Evolutionary conservation across 2,888 invertebrate species (phyloP).

Genomic region (Chirona hameri): DNA sequence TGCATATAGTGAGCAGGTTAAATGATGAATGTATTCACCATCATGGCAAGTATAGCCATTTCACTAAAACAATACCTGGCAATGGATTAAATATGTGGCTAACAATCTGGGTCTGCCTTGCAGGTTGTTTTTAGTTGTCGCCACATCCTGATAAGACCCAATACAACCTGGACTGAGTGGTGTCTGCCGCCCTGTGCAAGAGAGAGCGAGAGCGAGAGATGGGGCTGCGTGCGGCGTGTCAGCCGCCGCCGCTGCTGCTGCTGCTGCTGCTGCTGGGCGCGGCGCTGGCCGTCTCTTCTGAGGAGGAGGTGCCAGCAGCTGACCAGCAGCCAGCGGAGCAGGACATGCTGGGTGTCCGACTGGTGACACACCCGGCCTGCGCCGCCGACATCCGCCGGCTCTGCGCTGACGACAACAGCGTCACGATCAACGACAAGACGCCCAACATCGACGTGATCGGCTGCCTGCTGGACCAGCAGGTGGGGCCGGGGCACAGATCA

Average conservation of each 20-base stretch:
- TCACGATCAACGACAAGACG: not conserved
- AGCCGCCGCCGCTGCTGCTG: not conserved
- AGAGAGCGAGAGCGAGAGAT: too few species aligned
- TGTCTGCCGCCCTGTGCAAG: too few species aligned
- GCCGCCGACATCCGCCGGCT: not conserved
- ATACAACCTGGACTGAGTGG: too few species aligned
- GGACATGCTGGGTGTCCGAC: not conserved
- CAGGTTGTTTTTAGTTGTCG: too few species aligned
- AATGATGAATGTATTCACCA: too few species aligned
- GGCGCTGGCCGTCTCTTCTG: too few species aligned
- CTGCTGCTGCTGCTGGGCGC: not conserved
- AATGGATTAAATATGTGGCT: too few species aligned
- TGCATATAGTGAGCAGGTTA: too few species aligned
- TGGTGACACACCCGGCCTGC: constrained; percentile 5
- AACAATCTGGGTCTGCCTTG: too few species aligned
- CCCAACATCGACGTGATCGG: constrained; percentile 14
- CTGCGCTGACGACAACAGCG: not conserved
- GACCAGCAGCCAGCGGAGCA: not conserved
- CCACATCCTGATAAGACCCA: too few species aligned
- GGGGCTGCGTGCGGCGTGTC: not conserved
- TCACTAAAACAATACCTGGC: too few species aligned
- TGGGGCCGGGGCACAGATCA: not conserved
- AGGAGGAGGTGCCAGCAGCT: not conserved
- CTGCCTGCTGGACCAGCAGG: constrained; percentile 8
- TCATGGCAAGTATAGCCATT: too few species aligned